A percentile compares a stretch with the other conserved stretches of the same genome.
These are phyloP conservation scores for Diceros bicornis DNA, from an alignment of 2,797 vertebrate species.

Conservation along the genomic window DNA sequence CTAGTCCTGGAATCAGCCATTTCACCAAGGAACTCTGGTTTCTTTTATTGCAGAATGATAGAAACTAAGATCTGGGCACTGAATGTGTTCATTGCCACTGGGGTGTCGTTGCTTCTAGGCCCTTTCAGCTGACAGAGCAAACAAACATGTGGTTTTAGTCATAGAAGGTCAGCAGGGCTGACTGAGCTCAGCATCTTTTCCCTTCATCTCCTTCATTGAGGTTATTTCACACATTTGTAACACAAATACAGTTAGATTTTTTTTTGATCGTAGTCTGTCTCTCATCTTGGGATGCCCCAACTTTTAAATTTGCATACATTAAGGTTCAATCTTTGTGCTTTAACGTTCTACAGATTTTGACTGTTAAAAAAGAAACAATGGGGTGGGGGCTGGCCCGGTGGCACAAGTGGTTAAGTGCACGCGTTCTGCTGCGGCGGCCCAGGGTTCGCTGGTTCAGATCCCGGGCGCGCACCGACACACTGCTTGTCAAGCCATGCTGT, in stretches of 20 bases:
- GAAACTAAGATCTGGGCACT: not conserved
- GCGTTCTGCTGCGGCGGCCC: too few species aligned
- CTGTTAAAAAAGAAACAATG: too few species aligned
- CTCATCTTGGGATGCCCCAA: not conserved
- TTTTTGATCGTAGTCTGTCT: not conserved
- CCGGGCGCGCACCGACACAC: too few species aligned
- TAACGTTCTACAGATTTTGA: not conserved
- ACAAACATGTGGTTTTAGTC: not conserved
- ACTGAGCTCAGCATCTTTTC: too few species aligned
- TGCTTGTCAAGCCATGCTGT: too few species aligned
- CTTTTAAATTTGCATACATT: not conserved
- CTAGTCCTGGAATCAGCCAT: not conserved
- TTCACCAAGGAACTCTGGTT: not conserved
- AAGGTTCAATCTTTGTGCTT: not conserved
- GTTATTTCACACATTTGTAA: not conserved
- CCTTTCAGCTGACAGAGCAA: not conserved
- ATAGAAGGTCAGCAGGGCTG: too few species aligned
- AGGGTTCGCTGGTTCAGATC: too few species aligned
- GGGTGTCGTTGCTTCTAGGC: not conserved
- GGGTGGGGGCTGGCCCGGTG: too few species aligned
- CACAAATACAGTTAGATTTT: not conserved
- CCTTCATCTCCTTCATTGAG: not conserved
- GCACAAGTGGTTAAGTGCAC: too few species aligned
- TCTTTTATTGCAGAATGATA: not conserved
- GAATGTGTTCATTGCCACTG: not conserved